Percentiles rank a stretch among this genome's conserved stretches.
Evolutionary conservation across 2,797 vertebrate genomes (phyloP).

Genomic region (Pelobates cultripes): DNA sequence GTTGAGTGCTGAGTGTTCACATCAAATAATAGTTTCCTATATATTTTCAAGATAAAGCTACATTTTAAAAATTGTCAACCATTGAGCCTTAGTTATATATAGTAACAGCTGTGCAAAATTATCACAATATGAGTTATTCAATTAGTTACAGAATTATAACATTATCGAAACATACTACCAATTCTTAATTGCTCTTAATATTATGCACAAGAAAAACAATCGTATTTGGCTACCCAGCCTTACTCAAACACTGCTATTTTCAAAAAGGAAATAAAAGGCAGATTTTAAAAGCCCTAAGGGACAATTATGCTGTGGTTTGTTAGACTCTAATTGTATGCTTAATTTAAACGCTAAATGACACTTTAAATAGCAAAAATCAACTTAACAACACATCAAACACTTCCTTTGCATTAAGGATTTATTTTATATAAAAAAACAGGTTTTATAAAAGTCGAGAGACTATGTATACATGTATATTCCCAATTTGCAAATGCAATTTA

Average conservation of each 20-base stretch:
- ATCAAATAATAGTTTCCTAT: no score
- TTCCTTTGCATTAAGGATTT: conserved; percentile 1
- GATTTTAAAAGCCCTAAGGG: conserved; percentile 44
- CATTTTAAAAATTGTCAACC: no score
- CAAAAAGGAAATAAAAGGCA: conserved; percentile 43
- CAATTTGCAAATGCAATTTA: conserved; percentile 2
- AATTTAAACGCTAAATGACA: conserved; percentile 48
- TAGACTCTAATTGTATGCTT: conserved; percentile 53
- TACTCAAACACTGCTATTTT: conserved; percentile 28
- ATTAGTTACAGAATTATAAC: no score
- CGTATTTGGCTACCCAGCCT: conserved; percentile 21
- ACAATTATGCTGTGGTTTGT: conserved; percentile 51
- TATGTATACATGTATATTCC: neutral
- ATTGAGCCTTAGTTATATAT: no score
- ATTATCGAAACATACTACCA: neutral
- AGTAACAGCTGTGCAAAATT: no score
- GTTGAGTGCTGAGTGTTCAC: no score
- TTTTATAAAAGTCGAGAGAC: conserved; percentile 1
- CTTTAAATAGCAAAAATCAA: conserved; percentile 32
- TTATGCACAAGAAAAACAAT: neutral
- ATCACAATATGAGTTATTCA: no score
- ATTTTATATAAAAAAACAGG: conserved; percentile 13
- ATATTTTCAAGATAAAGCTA: no score
- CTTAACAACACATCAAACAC: conserved; percentile 9
- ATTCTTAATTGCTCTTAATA: no score